A percentile compares a stretch with the other conserved stretches of the same genome.
Conservation (phyloP, 2,113 vertebrate genomes). For the Engraulis encrasicolus region DNA sequence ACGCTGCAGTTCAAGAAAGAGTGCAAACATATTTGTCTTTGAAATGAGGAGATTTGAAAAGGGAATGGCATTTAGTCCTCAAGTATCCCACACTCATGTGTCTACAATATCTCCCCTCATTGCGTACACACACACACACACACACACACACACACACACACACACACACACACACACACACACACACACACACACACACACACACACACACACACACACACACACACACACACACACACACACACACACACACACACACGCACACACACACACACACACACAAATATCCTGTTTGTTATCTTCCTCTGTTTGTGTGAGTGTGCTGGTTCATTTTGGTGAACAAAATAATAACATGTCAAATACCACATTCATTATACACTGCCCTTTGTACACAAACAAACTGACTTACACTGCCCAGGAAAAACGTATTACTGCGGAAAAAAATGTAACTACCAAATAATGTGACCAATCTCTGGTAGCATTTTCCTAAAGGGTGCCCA, state of each 20-base stretch:
- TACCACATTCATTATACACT: conserved; percentile 26
- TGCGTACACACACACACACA: no score
- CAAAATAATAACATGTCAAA: conserved; percentile 19
- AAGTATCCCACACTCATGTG: not conserved
- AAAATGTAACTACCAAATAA: no score
- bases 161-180: not conserved
- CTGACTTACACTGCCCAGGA: not conserved
- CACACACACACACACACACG: no score
- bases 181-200: no score
- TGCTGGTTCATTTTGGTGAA: conserved; percentile 33
- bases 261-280: no score
- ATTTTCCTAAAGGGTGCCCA: no score
- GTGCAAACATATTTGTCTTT: conserved; percentile 49
- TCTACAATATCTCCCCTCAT: not conserved
- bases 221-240: no score
- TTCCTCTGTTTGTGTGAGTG: no score
- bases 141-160: no score
- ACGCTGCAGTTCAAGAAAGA: conserved; percentile 42
- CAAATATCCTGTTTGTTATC: conserved; percentile 46
- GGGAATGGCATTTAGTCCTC: conserved; percentile 31
- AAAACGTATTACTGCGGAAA: no score
- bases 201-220: no score
- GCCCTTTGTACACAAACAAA: not conserved
- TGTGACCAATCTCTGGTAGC: no score
- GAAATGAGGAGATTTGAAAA: conserved; percentile 45